Conservation (phyloP, 2,797 vertebrate genomes). For the Neomorphus geoffroyi region DNA sequence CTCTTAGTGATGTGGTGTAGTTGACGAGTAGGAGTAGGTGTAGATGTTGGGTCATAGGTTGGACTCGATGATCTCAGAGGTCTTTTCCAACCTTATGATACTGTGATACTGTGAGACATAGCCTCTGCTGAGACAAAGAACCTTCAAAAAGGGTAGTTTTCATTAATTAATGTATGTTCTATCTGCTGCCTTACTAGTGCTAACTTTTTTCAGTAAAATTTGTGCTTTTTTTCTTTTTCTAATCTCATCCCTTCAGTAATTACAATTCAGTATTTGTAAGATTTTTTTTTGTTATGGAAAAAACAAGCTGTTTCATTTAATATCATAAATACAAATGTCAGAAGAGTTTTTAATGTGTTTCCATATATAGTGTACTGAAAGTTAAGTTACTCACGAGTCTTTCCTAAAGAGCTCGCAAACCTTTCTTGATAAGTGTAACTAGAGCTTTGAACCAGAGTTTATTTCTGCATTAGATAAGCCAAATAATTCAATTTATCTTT, state of each 20-base stretch:
- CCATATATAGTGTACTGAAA: neutral
- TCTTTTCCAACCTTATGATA: no score
- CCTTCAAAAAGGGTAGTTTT: neutral
- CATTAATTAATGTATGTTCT: neutral
- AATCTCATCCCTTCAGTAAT: neutral
- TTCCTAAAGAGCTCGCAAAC: constrained; percentile 13
- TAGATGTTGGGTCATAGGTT: no score
- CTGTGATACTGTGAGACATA: no score
- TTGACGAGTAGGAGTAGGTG: no score
- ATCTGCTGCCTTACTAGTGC: neutral
- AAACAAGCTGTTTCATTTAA: neutral
- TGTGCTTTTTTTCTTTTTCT: neutral
- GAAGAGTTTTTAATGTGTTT: neutral
- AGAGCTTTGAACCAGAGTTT: constrained; percentile 24
- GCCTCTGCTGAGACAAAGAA: neutral
- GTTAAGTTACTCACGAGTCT: neutral
- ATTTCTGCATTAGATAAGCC: constrained; percentile 40
- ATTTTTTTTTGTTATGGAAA: neutral
- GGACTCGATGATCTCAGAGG: no score
- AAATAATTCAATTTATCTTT: constrained; percentile 50
- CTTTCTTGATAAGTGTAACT: constrained; percentile 20
- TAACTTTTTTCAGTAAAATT: neutral
- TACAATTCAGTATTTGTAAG: neutral
- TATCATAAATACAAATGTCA: neutral
- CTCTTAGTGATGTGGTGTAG: no score